These are phyloP conservation scores for Spisula solida DNA, from an alignment of 2,888 invertebrate genomes.

Conservation along the genomic window DNA sequence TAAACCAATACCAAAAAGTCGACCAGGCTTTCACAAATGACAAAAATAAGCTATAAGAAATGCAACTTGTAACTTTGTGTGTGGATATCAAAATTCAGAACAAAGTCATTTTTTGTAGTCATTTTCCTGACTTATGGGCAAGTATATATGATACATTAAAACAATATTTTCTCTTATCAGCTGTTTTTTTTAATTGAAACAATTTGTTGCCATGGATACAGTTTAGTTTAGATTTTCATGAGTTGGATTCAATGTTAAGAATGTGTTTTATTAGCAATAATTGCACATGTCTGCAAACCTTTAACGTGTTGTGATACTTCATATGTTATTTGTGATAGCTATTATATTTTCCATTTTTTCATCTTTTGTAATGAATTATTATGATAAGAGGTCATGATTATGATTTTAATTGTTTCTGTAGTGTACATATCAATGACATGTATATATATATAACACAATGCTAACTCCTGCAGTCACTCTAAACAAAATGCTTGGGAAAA, in stretches of 20 bases:
- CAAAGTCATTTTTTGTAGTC: neutral
- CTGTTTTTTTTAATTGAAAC: neutral
- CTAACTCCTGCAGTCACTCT: neutral
- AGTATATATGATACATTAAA: too few relatives aligned
- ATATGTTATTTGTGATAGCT: slow-evolving; percentile 26
- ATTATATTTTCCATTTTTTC: slow-evolving; percentile 10
- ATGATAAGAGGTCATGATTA: neutral
- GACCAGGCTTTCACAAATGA: too few relatives aligned
- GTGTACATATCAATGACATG: neutral
- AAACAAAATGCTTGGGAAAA: neutral
- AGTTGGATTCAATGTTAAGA: neutral
- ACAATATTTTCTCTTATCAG: too few relatives aligned
- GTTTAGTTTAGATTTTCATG: neutral
- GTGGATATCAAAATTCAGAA: too few relatives aligned
- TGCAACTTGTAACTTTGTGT: too few relatives aligned
- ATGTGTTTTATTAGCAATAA: neutral
- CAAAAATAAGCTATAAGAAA: too few relatives aligned
- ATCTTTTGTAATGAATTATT: slow-evolving; percentile 5
- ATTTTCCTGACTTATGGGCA: neutral
- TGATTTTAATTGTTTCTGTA: neutral
- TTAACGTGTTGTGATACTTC: slow-evolving; percentile 22
- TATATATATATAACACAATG: neutral
- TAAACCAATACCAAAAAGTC: too few relatives aligned
- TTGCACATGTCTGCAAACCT: neutral
- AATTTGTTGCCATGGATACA: neutral